A percentile compares a stretch with the other conserved stretches of the same genome.
Conservation (phyloP, 2,888 invertebrate species). For the Taphrorychus bicolor region DNA sequence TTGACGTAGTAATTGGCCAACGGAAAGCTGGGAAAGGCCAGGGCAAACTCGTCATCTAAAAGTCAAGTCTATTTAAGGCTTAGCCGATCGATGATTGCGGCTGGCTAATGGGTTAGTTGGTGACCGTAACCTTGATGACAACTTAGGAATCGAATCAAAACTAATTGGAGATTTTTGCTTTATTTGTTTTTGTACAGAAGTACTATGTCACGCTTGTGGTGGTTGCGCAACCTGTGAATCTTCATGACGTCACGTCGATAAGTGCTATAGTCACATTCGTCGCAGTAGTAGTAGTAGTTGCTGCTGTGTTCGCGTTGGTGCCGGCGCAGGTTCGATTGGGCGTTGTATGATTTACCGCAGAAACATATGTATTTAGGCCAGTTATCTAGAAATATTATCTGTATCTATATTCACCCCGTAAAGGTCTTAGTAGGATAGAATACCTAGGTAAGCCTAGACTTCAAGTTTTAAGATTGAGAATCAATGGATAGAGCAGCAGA, state of each 20-base stretch:
- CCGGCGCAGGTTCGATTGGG: slow-evolving; percentile 40
- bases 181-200: too few relatives aligned
- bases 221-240: neutral
- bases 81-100: too few relatives aligned
- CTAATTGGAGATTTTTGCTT: too few relatives aligned
- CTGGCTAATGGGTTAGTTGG: too few relatives aligned
- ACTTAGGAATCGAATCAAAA: too few relatives aligned
- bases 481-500: too few relatives aligned
- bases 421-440: too few relatives aligned
- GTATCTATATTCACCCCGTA: too few relatives aligned
- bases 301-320: slow-evolving; percentile 47
- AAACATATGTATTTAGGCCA: slow-evolving; percentile 8
- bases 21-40: slow-evolving; percentile 23
- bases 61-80: too few relatives aligned
- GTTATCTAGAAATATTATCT: neutral
- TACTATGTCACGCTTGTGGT: neutral
- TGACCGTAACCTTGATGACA: too few relatives aligned
- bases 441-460: too few relatives aligned
- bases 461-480: too few relatives aligned
- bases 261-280: slow-evolving; percentile 13
- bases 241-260: slow-evolving; percentile 14
- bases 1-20: slow-evolving; percentile 34
- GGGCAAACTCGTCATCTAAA: slow-evolving; percentile 24
- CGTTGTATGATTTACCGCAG: slow-evolving; percentile 45
- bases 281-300: slow-evolving; percentile 30